Evolutionary conservation across 2,797 vertebrate genomes (phyloP).

Genomic region (Taenioides sp.): DNA sequence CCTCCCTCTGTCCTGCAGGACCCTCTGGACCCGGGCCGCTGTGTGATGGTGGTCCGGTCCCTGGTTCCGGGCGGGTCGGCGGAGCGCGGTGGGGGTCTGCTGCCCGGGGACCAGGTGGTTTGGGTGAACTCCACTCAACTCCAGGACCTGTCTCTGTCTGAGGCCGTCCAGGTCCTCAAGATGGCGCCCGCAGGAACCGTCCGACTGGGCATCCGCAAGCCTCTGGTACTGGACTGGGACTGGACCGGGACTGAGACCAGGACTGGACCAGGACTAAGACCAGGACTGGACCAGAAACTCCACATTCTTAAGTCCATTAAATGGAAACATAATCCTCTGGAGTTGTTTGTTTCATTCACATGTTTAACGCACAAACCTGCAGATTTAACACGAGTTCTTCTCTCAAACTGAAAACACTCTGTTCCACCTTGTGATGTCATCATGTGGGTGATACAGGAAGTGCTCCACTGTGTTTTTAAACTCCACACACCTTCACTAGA

Average conservation of each 20-base stretch:
- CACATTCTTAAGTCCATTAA: too few species aligned
- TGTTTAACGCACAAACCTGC: too few species aligned
- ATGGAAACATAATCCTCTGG: too few species aligned
- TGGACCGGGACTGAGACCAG: neutral
- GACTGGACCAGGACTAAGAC: neutral
- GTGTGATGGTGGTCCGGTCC: conserved; percentile 93
- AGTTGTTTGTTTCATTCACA: too few species aligned
- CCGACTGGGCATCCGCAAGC: conserved; percentile 89
- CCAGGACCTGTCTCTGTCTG: conserved; percentile 75
- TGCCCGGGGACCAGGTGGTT: conserved; percentile 92
- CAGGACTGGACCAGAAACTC: too few species aligned
- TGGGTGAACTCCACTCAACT: conserved; percentile 85
- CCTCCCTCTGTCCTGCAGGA: conserved; percentile 74
- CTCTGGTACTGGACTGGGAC: conserved; percentile 70
- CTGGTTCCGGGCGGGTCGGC: conserved; percentile 87
- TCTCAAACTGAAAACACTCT: too few species aligned
- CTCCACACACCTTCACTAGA: too few species aligned
- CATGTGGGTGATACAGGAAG: too few species aligned
- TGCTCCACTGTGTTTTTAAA: too few species aligned
- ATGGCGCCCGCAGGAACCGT: conserved; percentile 83
- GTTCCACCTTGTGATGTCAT: too few species aligned
- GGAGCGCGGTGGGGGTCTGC: conserved; percentile 76
- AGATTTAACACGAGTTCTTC: too few species aligned
- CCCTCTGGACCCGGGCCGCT: conserved; percentile 84
- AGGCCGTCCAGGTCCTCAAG: conserved; percentile 92